Percentiles rank a stretch among this genome's conserved stretches.
Conservation (phyloP, 1,140 invertebrate species). For the Listronotus bonariensis region DNA sequence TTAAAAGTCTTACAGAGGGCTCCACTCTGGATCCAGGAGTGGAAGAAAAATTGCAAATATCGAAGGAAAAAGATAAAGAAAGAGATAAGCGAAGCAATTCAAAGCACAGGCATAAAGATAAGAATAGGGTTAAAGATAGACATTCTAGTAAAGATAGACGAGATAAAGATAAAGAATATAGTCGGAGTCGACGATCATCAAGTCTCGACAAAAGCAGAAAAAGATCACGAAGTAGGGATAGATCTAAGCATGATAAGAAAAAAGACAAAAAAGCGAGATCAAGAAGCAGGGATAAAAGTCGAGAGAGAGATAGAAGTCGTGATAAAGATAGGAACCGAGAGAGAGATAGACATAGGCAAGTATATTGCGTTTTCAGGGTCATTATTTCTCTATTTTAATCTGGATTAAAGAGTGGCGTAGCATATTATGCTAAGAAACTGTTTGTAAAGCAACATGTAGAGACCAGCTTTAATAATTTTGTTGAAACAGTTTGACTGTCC, state of each 20-base stretch:
- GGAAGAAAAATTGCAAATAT: constrained; percentile 31
- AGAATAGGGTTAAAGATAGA: constrained; percentile 49
- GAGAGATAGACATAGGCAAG: constrained; percentile 30
- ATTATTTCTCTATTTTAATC: neutral
- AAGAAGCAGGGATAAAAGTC: constrained; percentile 35
- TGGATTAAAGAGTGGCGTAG: constrained; percentile 8
- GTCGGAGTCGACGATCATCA: constrained; percentile 37
- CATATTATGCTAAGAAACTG: too few relatives aligned
- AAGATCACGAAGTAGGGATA: constrained; percentile 45
- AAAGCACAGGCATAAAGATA: constrained; percentile 49
- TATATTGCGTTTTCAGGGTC: neutral
- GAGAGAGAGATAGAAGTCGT: constrained; percentile 32
- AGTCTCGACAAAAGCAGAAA: constrained; percentile 44
- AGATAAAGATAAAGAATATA: constrained; percentile 35
- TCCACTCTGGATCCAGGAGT: constrained; percentile 38
- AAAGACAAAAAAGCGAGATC: constrained; percentile 41
- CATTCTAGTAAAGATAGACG: constrained; percentile 50
- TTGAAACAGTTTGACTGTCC: too few relatives aligned
- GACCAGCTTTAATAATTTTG: too few relatives aligned
- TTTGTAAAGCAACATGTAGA: too few relatives aligned
- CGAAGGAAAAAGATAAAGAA: constrained; percentile 46
- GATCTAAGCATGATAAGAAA: constrained; percentile 37
- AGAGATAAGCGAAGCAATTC: constrained; percentile 50
- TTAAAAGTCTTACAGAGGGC: constrained; percentile 47
- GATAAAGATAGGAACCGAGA: constrained; percentile 13